These are phyloP conservation scores for Urocolius indicus DNA, from an alignment of 2,113 vertebrate species.

Conservation along the genomic window DNA sequence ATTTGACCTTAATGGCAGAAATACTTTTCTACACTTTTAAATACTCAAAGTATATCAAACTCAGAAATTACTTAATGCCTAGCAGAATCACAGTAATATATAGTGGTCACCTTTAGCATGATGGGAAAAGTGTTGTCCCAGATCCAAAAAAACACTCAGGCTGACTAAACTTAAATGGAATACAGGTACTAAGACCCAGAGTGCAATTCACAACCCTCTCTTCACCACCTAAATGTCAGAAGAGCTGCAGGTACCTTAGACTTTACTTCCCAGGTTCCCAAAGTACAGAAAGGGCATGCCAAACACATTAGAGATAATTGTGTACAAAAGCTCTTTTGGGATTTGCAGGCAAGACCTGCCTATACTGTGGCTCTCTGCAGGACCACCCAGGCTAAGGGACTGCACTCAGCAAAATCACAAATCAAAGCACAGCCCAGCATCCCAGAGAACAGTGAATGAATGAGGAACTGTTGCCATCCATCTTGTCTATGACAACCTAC, in stretches of 20 bases:
- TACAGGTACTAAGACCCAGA: background rate
- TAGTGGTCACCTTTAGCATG: background rate
- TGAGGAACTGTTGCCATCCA: background rate
- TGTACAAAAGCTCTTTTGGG: background rate
- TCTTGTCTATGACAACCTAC: background rate
- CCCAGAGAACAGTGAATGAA: accelerated
- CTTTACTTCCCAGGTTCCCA: background rate
- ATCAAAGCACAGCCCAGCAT: background rate
- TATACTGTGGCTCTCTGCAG: accelerated
- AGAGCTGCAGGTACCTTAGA: background rate
- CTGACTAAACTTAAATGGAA: background rate
- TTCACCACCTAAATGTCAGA: background rate
- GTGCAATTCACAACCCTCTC: background rate
- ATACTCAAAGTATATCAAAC: background rate
- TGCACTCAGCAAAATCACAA: background rate
- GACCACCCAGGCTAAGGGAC: background rate
- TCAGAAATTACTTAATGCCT: background rate
- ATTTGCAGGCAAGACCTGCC: background rate
- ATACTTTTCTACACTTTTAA: background rate
- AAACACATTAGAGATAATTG: background rate
- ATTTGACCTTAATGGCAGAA: background rate
- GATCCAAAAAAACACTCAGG: slow-evolving; percentile 52
- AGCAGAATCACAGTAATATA: background rate
- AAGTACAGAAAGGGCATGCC: background rate
- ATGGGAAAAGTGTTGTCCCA: background rate